phyloP scores from a whole-genome alignment of 2,888 invertebrate genomes.

The Macrophya annulata region DNA sequence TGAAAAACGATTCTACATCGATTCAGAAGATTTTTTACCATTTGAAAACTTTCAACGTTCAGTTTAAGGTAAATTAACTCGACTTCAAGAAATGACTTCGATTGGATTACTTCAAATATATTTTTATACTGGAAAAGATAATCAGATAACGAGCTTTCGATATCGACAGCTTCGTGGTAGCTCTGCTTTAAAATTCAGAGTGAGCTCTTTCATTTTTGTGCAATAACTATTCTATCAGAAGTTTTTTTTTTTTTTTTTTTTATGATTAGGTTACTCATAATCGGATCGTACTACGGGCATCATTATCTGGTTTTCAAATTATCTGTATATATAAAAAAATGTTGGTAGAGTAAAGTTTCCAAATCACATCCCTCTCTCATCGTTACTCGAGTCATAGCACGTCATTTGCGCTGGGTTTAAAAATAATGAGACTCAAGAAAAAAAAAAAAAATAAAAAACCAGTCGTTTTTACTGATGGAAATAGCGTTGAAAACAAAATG shows the following conservation, averaged over 20 bases:
- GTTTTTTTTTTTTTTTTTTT: too few relatives aligned
- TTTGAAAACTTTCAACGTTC: not conserved
- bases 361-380: not conserved
- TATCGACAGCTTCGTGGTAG: not conserved
- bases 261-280: not conserved
- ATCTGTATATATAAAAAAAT: not conserved
- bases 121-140: not conserved
- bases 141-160: too few relatives aligned
- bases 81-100: not conserved
- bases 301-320: not conserved
- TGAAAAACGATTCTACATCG: not conserved
- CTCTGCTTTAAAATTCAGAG: not conserved
- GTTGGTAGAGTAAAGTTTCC: not conserved
- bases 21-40: not conserved
- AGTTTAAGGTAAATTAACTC: not conserved
- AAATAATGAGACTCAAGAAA: slow-evolving; percentile 16
- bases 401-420: slow-evolving; percentile 22
- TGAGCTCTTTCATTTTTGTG: not conserved
- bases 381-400: slow-evolving; percentile 5
- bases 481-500: not conserved
- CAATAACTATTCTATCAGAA: not conserved
- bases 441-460: too few relatives aligned
- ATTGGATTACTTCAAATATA: too few relatives aligned
- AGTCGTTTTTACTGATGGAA: not conserved
- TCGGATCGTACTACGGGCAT: not conserved